These are phyloP conservation scores for Orientallactaga bullata DNA, from an alignment of 2,113 vertebrate genomes.

Conservation along the genomic window DNA sequence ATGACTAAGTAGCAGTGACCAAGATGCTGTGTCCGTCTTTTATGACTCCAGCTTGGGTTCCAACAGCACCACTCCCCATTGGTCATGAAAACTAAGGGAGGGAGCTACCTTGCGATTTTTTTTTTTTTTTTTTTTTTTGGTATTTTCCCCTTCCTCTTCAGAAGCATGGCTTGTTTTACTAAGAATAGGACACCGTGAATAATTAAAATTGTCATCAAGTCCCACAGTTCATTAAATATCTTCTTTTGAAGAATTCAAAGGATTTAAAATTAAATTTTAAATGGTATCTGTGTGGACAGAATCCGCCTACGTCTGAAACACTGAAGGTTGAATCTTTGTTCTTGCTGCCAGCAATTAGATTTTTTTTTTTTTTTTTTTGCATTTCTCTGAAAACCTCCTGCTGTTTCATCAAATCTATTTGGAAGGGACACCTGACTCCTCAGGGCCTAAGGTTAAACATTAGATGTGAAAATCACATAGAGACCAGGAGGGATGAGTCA, in stretches of 20 bases:
- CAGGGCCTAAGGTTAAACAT: slow-evolving; percentile 12
- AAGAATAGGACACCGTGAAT: slow-evolving; percentile 44
- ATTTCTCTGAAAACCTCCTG: slow-evolving; percentile 54
- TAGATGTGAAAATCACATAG: background rate
- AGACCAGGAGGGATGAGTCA: slow-evolving; percentile 36
- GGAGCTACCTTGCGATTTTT: background rate
- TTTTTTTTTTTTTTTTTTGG: background rate
- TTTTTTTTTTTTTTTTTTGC: background rate
- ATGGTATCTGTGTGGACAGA: slow-evolving; percentile 58
- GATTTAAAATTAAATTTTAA: slow-evolving; percentile 67
- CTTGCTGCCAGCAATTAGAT: slow-evolving; percentile 24
- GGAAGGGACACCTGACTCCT: background rate
- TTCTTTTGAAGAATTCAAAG: slow-evolving; percentile 55
- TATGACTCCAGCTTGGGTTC: background rate
- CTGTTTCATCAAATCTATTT: slow-evolving; percentile 48
- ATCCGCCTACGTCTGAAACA: slow-evolving; percentile 58
- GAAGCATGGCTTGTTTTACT: slow-evolving; percentile 37
- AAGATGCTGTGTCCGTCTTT: background rate
- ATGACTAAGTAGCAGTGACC: background rate
- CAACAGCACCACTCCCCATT: background rate
- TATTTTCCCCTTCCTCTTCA: background rate
- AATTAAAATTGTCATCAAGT: slow-evolving; percentile 63
- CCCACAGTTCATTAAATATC: slow-evolving; percentile 41
- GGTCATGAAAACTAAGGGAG: background rate
- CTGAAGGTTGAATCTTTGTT: slow-evolving; percentile 30